Evolutionary conservation across 2,113 vertebrate genomes (phyloP).

Genomic region (Sialia sialis): DNA sequence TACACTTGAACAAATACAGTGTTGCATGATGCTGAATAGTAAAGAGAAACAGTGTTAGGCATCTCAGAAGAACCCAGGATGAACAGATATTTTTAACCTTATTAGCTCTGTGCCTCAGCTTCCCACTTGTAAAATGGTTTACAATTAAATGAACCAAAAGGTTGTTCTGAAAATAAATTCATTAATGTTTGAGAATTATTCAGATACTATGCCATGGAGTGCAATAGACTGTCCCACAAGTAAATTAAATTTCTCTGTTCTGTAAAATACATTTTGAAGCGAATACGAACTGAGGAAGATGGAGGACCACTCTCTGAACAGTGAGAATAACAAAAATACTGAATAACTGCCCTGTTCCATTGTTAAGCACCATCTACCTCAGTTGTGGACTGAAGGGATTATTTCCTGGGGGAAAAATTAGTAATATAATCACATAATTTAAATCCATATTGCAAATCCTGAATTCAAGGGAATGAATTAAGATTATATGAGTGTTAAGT

Average conservation of each 20-base stretch:
- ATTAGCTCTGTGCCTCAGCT: constrained; percentile 65
- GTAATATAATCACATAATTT: background rate
- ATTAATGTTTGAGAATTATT: constrained; percentile 54
- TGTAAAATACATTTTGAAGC: background rate
- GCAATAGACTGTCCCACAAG: background rate
- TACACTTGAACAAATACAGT: constrained; percentile 14
- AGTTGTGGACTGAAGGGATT: background rate
- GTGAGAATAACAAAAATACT: background rate
- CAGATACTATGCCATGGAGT: constrained; percentile 1
- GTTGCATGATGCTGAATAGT: constrained; percentile 11
- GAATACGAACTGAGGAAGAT: background rate
- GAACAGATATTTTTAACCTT: constrained; percentile 60
- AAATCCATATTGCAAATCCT: background rate
- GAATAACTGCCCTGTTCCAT: background rate
- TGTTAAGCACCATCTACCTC: background rate
- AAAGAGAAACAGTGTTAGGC: background rate
- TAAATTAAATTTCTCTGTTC: constrained; percentile 17
- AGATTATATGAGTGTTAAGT: background rate
- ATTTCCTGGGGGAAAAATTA: background rate
- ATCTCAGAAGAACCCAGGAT: constrained; percentile 35
- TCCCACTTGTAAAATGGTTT: constrained; percentile 48
- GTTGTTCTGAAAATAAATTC: constrained; percentile 57
- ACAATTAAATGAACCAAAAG: constrained; percentile 57
- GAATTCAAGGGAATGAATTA: background rate
- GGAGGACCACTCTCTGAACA: background rate